These are phyloP conservation scores for Montipora efflorescens DNA, from an alignment of 64 coral and sea anemone genomes.

Conservation along the genomic window DNA sequence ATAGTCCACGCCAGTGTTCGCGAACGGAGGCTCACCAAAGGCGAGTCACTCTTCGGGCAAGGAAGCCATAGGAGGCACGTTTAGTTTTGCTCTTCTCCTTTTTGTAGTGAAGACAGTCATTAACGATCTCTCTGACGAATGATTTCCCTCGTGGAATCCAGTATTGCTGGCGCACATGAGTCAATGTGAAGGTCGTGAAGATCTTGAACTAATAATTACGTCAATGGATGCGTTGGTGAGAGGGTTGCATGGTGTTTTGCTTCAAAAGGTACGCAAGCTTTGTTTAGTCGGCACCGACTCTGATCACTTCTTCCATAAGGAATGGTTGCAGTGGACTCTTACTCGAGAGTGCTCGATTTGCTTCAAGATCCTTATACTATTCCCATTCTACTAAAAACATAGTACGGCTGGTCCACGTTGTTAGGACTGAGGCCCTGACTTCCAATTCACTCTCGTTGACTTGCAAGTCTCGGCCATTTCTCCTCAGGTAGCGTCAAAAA, in stretches of 20 bases:
- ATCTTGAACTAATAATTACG: neutral
- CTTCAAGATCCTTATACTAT: too few species aligned
- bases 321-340: too few species aligned
- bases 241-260: neutral
- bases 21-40: neutral
- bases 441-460: neutral
- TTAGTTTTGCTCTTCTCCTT: slow-evolving; percentile 21
- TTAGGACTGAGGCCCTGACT: neutral
- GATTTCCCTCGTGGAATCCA: slow-evolving; percentile 12
- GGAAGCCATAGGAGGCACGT: neutral
- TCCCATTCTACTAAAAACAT: neutral
- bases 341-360: too few species aligned
- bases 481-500: neutral
- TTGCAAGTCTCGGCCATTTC: neutral
- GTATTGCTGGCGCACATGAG: slow-evolving; percentile 14
- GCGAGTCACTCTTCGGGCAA: slow-evolving; percentile 8
- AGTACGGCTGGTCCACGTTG: too few species aligned
- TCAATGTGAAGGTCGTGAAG: neutral
- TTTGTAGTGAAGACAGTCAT: neutral
- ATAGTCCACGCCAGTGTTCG: slow-evolving; percentile 32
- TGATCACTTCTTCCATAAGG: too few species aligned
- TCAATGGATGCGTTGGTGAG: neutral
- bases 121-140: neutral
- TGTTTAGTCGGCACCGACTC: neutral
- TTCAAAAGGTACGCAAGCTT: neutral